phyloP scores from a whole-genome alignment of 2,888 invertebrate species.

The Cyclophora punctaria region DNA sequence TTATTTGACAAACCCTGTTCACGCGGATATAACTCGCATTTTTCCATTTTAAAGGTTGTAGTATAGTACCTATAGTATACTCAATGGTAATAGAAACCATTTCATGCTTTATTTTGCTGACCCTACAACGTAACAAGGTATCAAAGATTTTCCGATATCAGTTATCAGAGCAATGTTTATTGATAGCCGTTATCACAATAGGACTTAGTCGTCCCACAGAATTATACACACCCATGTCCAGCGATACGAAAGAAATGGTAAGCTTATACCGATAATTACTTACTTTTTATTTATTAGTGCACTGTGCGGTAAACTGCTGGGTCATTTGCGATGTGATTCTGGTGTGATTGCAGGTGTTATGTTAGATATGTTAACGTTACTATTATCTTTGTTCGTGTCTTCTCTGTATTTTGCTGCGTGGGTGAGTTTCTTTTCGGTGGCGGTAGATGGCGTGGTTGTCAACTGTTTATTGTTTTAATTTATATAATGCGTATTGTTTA shows the following conservation, averaged over 20 bases:
- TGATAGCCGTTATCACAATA: constrained; percentile 20
- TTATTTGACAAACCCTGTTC: too few species aligned
- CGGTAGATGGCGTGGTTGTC: not conserved
- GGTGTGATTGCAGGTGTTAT: constrained; percentile 11
- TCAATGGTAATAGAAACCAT: too few species aligned
- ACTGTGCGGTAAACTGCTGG: too few species aligned
- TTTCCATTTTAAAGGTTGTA: too few species aligned
- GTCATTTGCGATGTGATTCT: not conserved
- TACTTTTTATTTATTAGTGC: too few species aligned
- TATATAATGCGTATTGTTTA: too few species aligned
- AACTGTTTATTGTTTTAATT: not conserved
- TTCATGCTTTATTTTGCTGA: constrained; percentile 8
- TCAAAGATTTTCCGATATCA: constrained; percentile 10
- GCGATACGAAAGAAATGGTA: constrained; percentile 55
- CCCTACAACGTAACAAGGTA: constrained; percentile 1
- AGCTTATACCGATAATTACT: constrained; percentile 39
- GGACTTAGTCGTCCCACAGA: constrained; percentile 12
- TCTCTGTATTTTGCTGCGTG: constrained; percentile 25
- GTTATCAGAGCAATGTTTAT: constrained; percentile 12
- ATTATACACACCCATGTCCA: constrained; percentile 40
- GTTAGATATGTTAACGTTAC: constrained; percentile 18
- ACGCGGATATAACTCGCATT: too few species aligned
- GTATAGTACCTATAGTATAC: too few species aligned
- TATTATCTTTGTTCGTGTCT: constrained; percentile 25
- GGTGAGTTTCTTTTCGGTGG: too few species aligned